Base-by-base conservation (phyloP, 1,140 invertebrate genomes). In the Camponotus pennsylvanicus region DNA sequence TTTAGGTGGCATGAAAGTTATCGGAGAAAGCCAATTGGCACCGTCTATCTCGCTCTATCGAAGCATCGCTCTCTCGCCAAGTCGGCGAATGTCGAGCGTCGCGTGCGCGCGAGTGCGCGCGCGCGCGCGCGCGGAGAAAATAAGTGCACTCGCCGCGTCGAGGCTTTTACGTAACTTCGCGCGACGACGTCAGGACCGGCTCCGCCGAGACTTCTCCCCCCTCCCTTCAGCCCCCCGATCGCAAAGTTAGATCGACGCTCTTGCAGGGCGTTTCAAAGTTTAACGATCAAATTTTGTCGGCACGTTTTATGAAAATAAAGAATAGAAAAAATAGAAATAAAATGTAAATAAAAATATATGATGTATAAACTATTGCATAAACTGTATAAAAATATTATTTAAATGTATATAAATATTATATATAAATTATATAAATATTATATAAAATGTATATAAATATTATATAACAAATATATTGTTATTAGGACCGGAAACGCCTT, bases 1-100 rank as follows among this genome's bases (percentile, higher is more conserved):
- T 87, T 90, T 89, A 86, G 92, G 88, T 90, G 92, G 89, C 18
- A 95, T 94, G 94, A 94, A 94, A 94, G 94, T 94, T 94, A 94
- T 93, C 92, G 94, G 94, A 94, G 94, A 94, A 95, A 95, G 94
- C 93, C 94, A 93, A 94, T 95, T 92, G 93, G 92, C 91, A 92
- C 88, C 76, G 88, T 88, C 86, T 83, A 89, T 86, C 88, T 83
- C 55, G 57, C 52, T n/a, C 21, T 45, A 40, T 34, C n/a, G n/a
- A n/a, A n/a, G 77, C 77, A 59, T 37, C 66, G 69, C 34, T 89
- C 76, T 18, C 21, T 69, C 21, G 40, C 27, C 27, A 27, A 27
- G 27, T 27, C 49, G 37, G 73, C 49, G 59, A 66, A 84, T 76
- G 37, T 76, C 82, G 69, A 42, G 45, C 21, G 34, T 45, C 59